These are phyloP conservation scores for Crypturellus undulatus DNA, from an alignment of 2,113 vertebrate species.

Conservation along the genomic window DNA sequence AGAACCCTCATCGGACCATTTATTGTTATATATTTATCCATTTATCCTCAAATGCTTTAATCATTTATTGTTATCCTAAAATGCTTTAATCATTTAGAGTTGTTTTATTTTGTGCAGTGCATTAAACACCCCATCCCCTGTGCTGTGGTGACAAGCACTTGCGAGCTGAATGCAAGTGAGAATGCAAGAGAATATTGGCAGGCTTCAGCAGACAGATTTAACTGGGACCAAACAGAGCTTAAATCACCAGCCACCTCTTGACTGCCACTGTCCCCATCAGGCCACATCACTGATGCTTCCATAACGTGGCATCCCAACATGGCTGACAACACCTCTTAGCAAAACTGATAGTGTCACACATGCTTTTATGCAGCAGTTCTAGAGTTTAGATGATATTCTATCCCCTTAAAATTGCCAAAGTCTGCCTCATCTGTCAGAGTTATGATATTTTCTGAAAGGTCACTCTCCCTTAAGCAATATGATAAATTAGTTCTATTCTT, in stretches of 20 bases:
- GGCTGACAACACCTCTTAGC: neutral
- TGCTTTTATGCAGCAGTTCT: neutral
- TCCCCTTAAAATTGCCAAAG: neutral
- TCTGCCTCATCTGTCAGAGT: slow-evolving; percentile 22
- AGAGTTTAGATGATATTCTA: neutral
- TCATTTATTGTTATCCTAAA: neutral
- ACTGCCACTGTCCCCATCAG: neutral
- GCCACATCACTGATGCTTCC: neutral
- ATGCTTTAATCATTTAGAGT: neutral
- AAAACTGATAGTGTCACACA: neutral
- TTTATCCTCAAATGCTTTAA: neutral
- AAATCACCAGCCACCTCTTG: neutral
- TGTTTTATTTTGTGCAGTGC: neutral
- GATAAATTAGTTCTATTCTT: slow-evolving; percentile 39
- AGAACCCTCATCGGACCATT: neutral
- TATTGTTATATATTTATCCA: too few relatives aligned
- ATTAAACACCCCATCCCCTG: neutral
- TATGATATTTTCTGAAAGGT: slow-evolving; percentile 37
- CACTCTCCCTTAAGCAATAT: slow-evolving; percentile 26
- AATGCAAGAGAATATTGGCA: neutral
- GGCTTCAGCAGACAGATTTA: neutral
- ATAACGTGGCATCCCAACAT: neutral
- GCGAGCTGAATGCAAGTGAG: neutral
- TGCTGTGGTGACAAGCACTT: neutral
- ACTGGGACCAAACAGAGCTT: neutral